Base-by-base conservation (phyloP, 2,113 vertebrate genomes). In the Leucoraja erinaceus region DNA sequence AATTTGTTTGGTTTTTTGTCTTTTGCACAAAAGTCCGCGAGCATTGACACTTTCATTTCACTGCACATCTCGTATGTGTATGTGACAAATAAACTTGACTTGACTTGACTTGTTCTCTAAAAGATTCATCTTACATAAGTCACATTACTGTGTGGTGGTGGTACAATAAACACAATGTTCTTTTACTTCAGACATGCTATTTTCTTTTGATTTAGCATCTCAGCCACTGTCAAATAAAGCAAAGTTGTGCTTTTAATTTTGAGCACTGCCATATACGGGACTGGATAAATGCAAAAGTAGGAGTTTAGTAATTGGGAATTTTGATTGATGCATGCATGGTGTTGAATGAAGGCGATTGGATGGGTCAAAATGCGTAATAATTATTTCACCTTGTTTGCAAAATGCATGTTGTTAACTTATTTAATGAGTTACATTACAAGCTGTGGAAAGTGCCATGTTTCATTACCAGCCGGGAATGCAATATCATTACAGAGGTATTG, bases 351-450 rank as follows among this genome's bases (percentile, higher is more conserved):
- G 90, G 90, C 95, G 95, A 95, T 96, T 95, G 95, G 94, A 84
- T 94, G 94, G 96, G 94, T 94, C 94, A 63, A 95, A 96, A 94
- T 96, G 94, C 93, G 94, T 94, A 94, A 94, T 94, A 94, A 94
- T 94, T 94, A 95, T 95, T 94, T 97, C 96, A 97, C 96, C 97
- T 97, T 97, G 38, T 97, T 94, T 90, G 95, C 94, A 94, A 95
- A 96, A 93, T 94, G 93, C 94, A 93, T 93, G 93, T 95, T 96
- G 96, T 96, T 97, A 97, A 96, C 95, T 94, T 95, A 94, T 95
- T 97, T 97, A 97, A 97, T 97, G 95, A 96, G 96, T 96, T 97
- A 95, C 96, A 96, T 96, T 97, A 95, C 95, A 95, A 81, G 95
- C 94, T 95, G 95, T 95, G 95, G 94, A 47, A 33, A 95, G 95